A percentile compares a stretch with the other conserved stretches of the same genome.
Conservation (phyloP, 2,888 invertebrate species). For the Melikaiella ostensackeni region DNA sequence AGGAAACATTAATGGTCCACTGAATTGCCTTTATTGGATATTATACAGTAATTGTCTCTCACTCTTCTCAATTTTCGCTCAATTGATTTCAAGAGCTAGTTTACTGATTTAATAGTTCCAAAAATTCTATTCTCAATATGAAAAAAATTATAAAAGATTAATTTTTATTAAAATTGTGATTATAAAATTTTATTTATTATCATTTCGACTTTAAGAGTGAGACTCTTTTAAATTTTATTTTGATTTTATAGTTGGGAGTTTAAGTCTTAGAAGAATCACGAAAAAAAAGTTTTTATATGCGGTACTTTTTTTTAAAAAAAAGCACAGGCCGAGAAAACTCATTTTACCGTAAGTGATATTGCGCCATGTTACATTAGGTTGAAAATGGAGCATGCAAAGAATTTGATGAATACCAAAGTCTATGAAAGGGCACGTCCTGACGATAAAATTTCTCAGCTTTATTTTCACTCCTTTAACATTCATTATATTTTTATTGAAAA, state of each 20-base stretch:
- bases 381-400: slow-evolving; percentile 50
- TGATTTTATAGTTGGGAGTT: too few species aligned
- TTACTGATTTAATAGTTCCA: neutral
- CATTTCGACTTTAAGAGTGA: too few species aligned
- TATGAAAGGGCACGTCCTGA: neutral
- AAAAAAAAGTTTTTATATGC: neutral
- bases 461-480: neutral
- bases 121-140: too few species aligned
- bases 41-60: neutral
- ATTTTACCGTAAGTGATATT: slow-evolving; percentile 50
- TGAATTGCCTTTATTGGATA: slow-evolving; percentile 4
- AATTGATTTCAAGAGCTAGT: neutral
- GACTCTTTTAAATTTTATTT: too few species aligned
- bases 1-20: neutral
- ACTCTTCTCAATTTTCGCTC: neutral
- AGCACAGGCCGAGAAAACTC: slow-evolving; percentile 40
- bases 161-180: too few species aligned
- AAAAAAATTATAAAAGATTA: too few species aligned
- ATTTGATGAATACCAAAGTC: slow-evolving; percentile 15
- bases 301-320: neutral
- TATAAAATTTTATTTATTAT: too few species aligned
- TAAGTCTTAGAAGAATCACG: too few species aligned
- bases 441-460: neutral
- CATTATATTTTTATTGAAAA: too few species aligned
- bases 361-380: slow-evolving; percentile 47